phyloP scores from a whole-genome alignment of 2,888 invertebrate species.

The Eupithecia exiguata region DNA sequence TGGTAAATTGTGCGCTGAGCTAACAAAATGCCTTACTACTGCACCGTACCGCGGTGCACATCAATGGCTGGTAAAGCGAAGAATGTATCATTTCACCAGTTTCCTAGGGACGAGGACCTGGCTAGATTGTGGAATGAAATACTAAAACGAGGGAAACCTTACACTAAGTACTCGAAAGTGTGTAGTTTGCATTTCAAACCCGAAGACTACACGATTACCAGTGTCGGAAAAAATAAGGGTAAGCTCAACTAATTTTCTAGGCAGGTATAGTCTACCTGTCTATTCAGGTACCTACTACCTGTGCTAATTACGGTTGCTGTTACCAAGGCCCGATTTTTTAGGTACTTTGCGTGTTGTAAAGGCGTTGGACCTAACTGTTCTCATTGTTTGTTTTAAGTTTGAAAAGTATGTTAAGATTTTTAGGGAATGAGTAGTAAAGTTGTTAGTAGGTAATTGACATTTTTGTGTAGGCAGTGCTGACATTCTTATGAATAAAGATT shows the following conservation, averaged over 20 bases:
- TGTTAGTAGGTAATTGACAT: background rate
- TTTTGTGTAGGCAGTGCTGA: background rate
- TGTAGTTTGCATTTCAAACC: slow-evolving; percentile 78
- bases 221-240: slow-evolving; percentile 79
- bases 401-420: background rate
- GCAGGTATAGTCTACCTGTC: slow-evolving; percentile 28
- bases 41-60: slow-evolving; percentile 80
- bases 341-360: slow-evolving; percentile 5
- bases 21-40: slow-evolving; percentile 80
- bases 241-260: slow-evolving; percentile 45
- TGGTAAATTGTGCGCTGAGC: slow-evolving; percentile 47
- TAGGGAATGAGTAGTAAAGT: too few species aligned
- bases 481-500: background rate
- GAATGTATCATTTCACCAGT: slow-evolving; percentile 80
- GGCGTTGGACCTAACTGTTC: slow-evolving; percentile 6
- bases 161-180: slow-evolving; percentile 81
- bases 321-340: slow-evolving; percentile 13
- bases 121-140: slow-evolving; percentile 78
- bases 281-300: slow-evolving; percentile 29
- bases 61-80: slow-evolving; percentile 81
- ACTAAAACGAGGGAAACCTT: slow-evolving; percentile 77
- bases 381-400: slow-evolving; percentile 1
- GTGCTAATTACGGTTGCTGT: slow-evolving; percentile 25
- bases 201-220: slow-evolving; percentile 76
- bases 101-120: slow-evolving; percentile 74